Base-by-base conservation (phyloP, 2,113 vertebrate species). In the Carlito syrichta region DNA sequence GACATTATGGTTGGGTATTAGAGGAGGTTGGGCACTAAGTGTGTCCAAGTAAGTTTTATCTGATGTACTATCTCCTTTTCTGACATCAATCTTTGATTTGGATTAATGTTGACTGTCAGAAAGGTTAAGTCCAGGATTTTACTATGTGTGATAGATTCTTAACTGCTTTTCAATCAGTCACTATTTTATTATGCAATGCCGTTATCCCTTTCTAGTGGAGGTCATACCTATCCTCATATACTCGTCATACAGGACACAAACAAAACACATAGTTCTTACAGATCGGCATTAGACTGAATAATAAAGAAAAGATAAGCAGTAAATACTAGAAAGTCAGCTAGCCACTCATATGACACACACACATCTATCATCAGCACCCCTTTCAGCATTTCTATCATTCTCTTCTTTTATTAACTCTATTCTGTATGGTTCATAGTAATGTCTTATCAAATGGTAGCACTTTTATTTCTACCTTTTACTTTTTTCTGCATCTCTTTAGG, bases 391-490 rank as follows among this genome's bases (percentile, higher is more conserved):
- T 2, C 35, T 76, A 0, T 10, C 20, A 17, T 13, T 12, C 20
- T 8, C 22, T 54, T 43, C 22, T 56, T 68, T 77, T 9, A 8
- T 85, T 79, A 25, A 3, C 40, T 50, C 73, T 35, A 1, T 32
- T 71, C 43, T 50, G 32, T 81, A 12, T 20, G 32, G 48, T 23
- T 35, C 56, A 17, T 40, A 9, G 32, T 60, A 58, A 14, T 82
- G 20, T 20, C 22, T 91, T 60, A 25, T 77, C 40, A 89, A 52
- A 48, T 63, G 40, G 17, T n/a, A 17, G 6, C 71, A n/a, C 22
- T 94, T 86, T 89, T 74, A 45, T 40, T 73, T 86, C 48, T 74
- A 40, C 14, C 40, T 71, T 84, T 91, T 45, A 76, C 2, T 45
- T 60, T 93, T 23, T 60, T 50, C 62, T 38, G 20, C 45, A 14